A percentile compares a stretch with the other conserved stretches of the same genome.
These are phyloP conservation scores for Pelodiscus sinensis DNA, from an alignment of 2,113 vertebrate genomes.

Conservation along the genomic window DNA sequence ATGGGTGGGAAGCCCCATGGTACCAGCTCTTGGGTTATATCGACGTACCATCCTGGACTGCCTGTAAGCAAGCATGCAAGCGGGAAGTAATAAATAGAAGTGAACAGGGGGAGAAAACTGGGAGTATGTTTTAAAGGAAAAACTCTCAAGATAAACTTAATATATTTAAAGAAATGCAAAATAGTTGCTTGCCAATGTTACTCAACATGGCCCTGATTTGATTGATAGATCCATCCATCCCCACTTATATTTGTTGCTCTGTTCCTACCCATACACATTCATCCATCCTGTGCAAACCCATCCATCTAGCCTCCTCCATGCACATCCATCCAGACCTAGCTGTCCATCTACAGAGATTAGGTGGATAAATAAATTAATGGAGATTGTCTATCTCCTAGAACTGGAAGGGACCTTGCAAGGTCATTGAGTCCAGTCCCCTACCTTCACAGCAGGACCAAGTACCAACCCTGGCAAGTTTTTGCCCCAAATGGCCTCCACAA, in stretches of 20 bases:
- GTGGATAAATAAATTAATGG: too few relatives aligned
- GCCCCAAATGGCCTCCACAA: too few relatives aligned
- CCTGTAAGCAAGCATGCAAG: neutral
- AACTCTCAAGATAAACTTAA: neutral
- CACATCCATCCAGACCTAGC: neutral
- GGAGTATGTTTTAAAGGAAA: neutral
- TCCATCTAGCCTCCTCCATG: neutral
- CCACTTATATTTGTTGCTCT: neutral
- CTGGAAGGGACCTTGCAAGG: too few relatives aligned
- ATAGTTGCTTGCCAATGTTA: neutral
- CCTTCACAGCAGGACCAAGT: too few relatives aligned
- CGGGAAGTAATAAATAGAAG: neutral
- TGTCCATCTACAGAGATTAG: neutral
- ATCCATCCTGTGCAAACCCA: neutral
- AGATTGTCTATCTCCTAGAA: too few relatives aligned
- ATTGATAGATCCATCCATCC: neutral
- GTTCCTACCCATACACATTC: neutral
- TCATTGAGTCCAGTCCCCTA: too few relatives aligned
- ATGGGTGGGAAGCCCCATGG: neutral
- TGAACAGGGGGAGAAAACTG: neutral
- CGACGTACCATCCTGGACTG: conserved; percentile 18
- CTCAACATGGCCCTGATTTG: neutral
- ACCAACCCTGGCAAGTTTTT: too few relatives aligned
- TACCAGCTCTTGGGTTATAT: neutral
- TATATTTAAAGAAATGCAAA: neutral